Base-by-base conservation (phyloP, 1,140 invertebrate genomes). In the Drosophila tsacasi region DNA sequence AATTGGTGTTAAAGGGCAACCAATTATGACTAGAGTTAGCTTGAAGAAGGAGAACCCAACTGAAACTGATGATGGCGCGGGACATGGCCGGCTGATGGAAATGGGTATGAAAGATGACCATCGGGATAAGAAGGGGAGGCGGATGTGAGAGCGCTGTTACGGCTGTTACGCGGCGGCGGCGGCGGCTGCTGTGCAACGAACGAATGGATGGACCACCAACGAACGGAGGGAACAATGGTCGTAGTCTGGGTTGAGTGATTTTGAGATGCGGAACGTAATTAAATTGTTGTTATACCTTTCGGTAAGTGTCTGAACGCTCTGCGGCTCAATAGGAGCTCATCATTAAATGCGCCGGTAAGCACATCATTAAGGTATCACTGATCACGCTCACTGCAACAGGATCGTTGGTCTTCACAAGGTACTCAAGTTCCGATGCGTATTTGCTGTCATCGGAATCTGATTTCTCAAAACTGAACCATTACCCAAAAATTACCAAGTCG, bases 391-490 rank as follows among this genome's bases (percentile, higher is more conserved):
- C 12, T 50, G 89, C 42, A n/a, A n/a, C n/a, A 37, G 84, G 84
- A 75, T 89, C 58, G 61, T 74, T 61, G 39, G 77, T 58, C 35
- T 60, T 49, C n/a, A n/a, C n/a, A n/a, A n/a, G n/a, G n/a, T n/a
- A n/a, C n/a, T 63, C 52, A 35, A 87, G 49, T 35, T 47, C 84
- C 52, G 69, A 64, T 10, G 68, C 80, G 67, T 73, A 52, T 42
- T 39, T 30, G 61, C 76, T 71, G 83, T 73, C 75, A 79, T 90
- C 85, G 49, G 85, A 89, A 82, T 89, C 84, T 55, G 84, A 89
- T 58, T 90, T 81, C 47, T 81, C 44, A 71, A 59, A 13, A 79
- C 80, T 83, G 64, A 63, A 83, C 46, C 52, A 42, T 62, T 68
- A 69, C 58, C 78, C 65, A 52, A 66, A 66, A 55, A 81, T 71